Conservation (phyloP, 2,888 invertebrate genomes). For the Nowickia ferox region DNA sequence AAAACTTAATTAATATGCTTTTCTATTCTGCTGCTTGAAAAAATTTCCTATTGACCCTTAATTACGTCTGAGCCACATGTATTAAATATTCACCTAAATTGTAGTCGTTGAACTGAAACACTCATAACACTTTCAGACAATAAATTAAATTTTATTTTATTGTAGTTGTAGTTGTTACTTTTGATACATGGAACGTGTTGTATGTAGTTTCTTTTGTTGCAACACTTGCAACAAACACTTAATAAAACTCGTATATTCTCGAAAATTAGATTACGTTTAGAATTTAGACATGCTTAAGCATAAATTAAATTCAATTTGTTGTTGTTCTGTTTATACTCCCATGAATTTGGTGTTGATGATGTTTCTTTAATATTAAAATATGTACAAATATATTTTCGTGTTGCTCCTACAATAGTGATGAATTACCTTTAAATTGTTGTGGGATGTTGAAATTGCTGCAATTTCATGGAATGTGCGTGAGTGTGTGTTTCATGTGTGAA, state of each 20-base stretch:
- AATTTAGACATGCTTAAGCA: conserved; percentile 77
- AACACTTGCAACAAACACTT: conserved; percentile 43
- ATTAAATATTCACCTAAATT: not conserved
- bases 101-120: conserved; percentile 9
- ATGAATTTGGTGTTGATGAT: not conserved
- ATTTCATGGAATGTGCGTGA: conserved; percentile 1
- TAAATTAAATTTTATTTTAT: conserved; percentile 16
- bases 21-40: no score
- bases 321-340: conserved; percentile 8
- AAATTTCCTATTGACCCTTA: no score
- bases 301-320: conserved; percentile 77
- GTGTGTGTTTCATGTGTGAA: conserved; percentile 21
- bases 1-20: no score
- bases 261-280: conserved; percentile 73
- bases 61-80: no score
- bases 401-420: conserved; percentile 13
- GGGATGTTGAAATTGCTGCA: not conserved
- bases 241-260: conserved; percentile 30
- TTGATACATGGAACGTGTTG: conserved; percentile 48
- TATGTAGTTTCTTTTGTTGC: conserved; percentile 38
- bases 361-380: conserved; percentile 3
- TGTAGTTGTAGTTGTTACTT: not conserved
- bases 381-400: not conserved
- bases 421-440: conserved; percentile 31
- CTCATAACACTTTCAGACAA: conserved; percentile 22